These are phyloP conservation scores for Leuciscus idus DNA, from an alignment of 2,113 vertebrate genomes.

Conservation along the genomic window DNA sequence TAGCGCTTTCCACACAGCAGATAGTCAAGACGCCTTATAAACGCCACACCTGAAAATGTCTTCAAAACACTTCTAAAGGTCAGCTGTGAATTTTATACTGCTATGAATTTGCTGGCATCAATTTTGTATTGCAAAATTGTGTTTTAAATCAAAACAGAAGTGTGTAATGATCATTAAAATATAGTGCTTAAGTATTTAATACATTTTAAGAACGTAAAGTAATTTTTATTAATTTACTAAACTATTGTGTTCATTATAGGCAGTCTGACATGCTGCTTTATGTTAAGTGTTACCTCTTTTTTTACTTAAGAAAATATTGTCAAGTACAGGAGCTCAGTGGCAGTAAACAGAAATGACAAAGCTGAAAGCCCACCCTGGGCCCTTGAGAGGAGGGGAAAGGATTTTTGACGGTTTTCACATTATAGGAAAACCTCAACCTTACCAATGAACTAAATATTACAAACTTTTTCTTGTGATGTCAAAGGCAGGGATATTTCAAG, in stretches of 20 bases:
- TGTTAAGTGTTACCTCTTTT: conserved; percentile 39
- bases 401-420: conserved; percentile 39
- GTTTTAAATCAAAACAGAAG: background rate
- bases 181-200: background rate
- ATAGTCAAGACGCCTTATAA: conserved; percentile 26
- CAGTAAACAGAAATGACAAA: conserved; percentile 82
- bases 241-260: conserved; percentile 14
- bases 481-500: background rate
- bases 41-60: background rate
- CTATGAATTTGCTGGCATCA: conserved; percentile 1
- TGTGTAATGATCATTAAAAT: background rate
- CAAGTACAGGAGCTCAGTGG: conserved; percentile 78
- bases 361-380: conserved; percentile 57
- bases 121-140: background rate
- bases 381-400: conserved; percentile 68
- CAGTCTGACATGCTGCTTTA: conserved; percentile 36
- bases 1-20: conserved; percentile 47
- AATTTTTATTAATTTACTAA: background rate
- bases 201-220: background rate
- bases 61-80: background rate
- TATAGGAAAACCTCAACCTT: conserved; percentile 6
- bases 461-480: background rate
- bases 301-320: conserved; percentile 71
- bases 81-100: background rate
- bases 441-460: background rate